These are phyloP conservation scores for Apamea sordens DNA, from an alignment of 2,888 invertebrate species.

Conservation along the genomic window DNA sequence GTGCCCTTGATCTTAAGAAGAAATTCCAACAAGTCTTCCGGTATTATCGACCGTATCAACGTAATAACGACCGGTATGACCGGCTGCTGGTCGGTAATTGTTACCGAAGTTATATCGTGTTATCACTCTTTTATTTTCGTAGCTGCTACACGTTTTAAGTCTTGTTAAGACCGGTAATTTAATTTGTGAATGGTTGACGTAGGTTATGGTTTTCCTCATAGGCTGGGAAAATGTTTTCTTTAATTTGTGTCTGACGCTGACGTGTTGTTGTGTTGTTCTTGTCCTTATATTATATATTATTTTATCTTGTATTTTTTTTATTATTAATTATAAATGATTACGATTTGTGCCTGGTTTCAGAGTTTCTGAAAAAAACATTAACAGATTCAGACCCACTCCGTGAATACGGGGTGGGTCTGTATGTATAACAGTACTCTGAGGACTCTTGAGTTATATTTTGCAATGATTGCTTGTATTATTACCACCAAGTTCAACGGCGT, in stretches of 20 bases:
- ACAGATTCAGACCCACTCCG: no score
- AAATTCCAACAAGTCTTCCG: conserved; percentile 36
- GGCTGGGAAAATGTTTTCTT: no score
- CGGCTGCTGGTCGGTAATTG: conserved; percentile 15
- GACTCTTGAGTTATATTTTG: background rate
- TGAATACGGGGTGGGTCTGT: no score
- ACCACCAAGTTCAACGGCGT: background rate
- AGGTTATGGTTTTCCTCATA: conserved; percentile 3
- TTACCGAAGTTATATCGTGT: conserved; percentile 33
- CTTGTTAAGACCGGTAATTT: background rate
- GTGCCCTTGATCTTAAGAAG: conserved; percentile 41
- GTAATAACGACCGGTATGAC: conserved; percentile 32
- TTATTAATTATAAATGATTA: no score
- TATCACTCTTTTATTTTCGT: conserved; percentile 7
- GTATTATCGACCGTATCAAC: background rate
- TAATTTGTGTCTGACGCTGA: no score
- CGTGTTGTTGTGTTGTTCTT: no score
- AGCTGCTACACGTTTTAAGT: background rate
- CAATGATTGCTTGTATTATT: background rate
- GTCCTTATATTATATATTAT: no score
- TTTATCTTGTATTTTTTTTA: no score
- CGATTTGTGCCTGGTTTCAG: no score
- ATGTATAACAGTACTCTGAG: background rate
- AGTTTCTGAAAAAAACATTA: no score
- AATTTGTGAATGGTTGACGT: conserved; percentile 14